Evolutionary conservation across 1,140 invertebrate genomes (phyloP).

Genomic region (Mizuhopecten yessoensis): DNA sequence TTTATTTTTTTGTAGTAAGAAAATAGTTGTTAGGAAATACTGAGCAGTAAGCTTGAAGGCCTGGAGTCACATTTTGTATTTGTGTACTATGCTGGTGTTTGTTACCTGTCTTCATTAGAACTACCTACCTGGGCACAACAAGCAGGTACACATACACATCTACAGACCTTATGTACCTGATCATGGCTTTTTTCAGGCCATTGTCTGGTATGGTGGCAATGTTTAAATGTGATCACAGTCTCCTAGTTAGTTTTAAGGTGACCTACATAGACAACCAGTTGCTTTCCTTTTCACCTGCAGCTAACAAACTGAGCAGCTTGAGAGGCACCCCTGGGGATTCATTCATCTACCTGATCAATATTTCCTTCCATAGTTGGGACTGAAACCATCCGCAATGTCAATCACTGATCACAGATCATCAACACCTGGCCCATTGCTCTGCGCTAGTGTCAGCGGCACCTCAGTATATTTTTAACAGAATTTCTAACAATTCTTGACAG

Average conservation of each 20-base stretch:
- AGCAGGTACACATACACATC: conserved; percentile 32
- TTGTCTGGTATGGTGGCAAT: conserved; percentile 18
- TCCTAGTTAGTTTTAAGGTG: conserved; percentile 38
- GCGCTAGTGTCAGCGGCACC: not conserved
- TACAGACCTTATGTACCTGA: not conserved
- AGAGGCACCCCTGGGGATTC: conserved; percentile 21
- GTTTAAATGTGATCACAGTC: conserved; percentile 28
- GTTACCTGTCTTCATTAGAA: not conserved
- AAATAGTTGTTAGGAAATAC: not conserved
- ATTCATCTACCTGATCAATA: not conserved
- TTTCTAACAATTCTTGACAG: conserved; percentile 15
- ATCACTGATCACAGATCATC: not conserved
- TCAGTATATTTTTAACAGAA: not conserved
- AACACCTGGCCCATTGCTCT: not conserved
- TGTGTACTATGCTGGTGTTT: not conserved
- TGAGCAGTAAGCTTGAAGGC: not conserved
- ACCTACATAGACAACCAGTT: conserved; percentile 38
- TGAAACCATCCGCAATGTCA: not conserved
- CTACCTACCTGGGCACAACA: conserved; percentile 6
- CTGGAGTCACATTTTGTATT: conserved; percentile 6
- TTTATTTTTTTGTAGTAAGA: too few species aligned
- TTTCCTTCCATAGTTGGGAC: not conserved
- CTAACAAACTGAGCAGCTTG: conserved; percentile 36
- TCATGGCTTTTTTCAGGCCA: conserved; percentile 10
- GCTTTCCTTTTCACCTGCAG: conserved; percentile 37